These are phyloP conservation scores for Myrmecobius fasciatus DNA, from an alignment of 2,113 vertebrate species.

Conservation along the genomic window DNA sequence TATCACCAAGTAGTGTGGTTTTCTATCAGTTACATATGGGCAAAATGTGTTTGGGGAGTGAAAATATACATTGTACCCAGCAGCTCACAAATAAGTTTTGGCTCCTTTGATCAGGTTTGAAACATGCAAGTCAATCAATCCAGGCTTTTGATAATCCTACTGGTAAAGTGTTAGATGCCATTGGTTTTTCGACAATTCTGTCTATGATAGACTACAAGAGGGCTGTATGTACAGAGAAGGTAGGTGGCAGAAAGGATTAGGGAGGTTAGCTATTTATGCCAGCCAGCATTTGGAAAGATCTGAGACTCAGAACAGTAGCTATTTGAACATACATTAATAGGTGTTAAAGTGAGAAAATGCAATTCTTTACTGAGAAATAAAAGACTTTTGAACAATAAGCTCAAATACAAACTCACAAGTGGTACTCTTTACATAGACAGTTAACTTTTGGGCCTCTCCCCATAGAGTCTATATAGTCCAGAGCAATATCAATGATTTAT, in stretches of 20 bases:
- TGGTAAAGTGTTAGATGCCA: constrained; percentile 24
- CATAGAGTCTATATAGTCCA: constrained; percentile 51
- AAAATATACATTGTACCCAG: not conserved
- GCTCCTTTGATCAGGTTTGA: not conserved
- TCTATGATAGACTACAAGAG: constrained; percentile 48
- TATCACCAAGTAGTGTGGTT: not conserved
- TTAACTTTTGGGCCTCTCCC: constrained; percentile 74
- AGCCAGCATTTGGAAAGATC: constrained; percentile 70
- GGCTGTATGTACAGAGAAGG: constrained; percentile 54
- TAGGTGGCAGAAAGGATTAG: constrained; percentile 68
- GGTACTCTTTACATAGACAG: constrained; percentile 72
- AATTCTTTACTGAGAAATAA: constrained; percentile 70
- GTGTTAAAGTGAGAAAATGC: constrained; percentile 67
- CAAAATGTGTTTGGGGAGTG: not conserved
- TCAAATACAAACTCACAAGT: constrained; percentile 59
- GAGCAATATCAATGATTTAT: constrained; percentile 56
- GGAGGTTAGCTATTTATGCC: constrained; percentile 51
- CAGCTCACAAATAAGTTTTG: not conserved
- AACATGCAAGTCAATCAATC: not conserved
- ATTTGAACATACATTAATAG: constrained; percentile 44
- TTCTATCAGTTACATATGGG: not conserved
- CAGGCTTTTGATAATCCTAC: constrained; percentile 2
- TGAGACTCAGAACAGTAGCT: constrained; percentile 64
- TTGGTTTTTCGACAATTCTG: not conserved
- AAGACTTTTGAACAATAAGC: constrained; percentile 56